phyloP scores from a whole-genome alignment of 2,797 vertebrate genomes.

The Cossypha niveicapilla region DNA sequence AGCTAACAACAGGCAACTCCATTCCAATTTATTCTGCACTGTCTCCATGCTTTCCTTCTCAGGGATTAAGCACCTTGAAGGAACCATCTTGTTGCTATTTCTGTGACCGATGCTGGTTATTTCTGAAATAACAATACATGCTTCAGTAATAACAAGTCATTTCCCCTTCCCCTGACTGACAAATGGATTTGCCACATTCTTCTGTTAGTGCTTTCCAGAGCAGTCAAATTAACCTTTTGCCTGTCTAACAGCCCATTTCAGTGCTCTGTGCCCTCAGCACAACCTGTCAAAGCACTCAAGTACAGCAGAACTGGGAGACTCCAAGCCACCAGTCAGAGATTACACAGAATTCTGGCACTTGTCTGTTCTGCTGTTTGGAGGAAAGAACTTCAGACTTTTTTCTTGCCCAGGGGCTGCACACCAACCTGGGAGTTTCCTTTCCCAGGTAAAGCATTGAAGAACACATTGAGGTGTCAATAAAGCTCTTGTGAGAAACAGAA shows the following conservation, averaged over 20 bases:
- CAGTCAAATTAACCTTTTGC: conserved; percentile 5
- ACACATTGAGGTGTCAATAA: not conserved
- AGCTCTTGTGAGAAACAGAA: not conserved
- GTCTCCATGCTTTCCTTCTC: not conserved
- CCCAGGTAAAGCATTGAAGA: not conserved
- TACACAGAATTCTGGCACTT: not conserved
- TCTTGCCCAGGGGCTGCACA: not conserved
- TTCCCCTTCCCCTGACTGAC: not conserved
- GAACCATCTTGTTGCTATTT: not conserved
- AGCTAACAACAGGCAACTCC: not conserved
- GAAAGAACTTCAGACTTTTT: not conserved
- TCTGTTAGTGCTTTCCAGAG: not conserved
- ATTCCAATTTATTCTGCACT: not conserved
- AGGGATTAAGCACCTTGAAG: not conserved
- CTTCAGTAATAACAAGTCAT: not conserved
- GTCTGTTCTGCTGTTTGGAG: not conserved
- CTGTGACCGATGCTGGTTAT: not conserved
- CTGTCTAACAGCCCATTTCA: conserved; percentile 35
- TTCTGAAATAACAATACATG: conserved; percentile 1
- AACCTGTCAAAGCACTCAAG: conserved; percentile 61
- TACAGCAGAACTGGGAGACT: conserved; percentile 59
- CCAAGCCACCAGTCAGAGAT: not conserved
- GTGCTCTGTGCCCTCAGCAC: conserved; percentile 65
- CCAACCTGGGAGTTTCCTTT: not conserved
- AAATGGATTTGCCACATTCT: not conserved